Conservation (phyloP, 2,113 vertebrate species). For the Gulo gulo region DNA sequence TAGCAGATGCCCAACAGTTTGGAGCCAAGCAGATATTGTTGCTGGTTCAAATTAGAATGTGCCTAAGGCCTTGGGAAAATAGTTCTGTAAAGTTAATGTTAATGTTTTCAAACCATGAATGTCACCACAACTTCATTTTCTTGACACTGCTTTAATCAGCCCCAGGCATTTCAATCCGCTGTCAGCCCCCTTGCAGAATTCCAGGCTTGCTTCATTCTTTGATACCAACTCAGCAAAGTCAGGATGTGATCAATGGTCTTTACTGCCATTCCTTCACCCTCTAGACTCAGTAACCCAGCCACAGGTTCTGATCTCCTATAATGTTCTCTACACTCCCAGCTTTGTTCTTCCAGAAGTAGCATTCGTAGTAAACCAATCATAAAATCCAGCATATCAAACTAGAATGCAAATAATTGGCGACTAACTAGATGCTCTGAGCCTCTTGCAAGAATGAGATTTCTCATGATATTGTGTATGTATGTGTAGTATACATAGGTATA, state of each 20-base stretch:
- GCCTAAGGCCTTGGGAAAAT: constrained; percentile 48
- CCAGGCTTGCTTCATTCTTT: background rate
- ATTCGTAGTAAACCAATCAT: background rate
- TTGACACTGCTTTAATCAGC: background rate
- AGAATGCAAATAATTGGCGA: background rate
- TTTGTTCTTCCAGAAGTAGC: background rate
- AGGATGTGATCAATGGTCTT: background rate
- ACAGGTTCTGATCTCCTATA: background rate
- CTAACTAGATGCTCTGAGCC: background rate
- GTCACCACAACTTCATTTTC: constrained; percentile 35
- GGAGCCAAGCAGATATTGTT: constrained; percentile 63
- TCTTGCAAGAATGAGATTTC: background rate
- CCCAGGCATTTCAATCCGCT: background rate
- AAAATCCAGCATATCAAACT: background rate
- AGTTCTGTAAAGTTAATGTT: constrained; percentile 49
- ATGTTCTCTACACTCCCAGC: background rate
- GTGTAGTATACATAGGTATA: background rate
- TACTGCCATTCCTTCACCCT: background rate
- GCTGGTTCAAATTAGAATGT: constrained; percentile 63
- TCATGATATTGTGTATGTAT: background rate
- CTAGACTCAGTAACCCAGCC: background rate
- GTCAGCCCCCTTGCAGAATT: background rate
- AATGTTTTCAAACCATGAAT: constrained; percentile 44
- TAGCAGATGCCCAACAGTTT: constrained; percentile 67
- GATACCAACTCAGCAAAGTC: background rate